Conservation (phyloP, 2,113 vertebrate genomes). For the Syngnathus floridae region DNA sequence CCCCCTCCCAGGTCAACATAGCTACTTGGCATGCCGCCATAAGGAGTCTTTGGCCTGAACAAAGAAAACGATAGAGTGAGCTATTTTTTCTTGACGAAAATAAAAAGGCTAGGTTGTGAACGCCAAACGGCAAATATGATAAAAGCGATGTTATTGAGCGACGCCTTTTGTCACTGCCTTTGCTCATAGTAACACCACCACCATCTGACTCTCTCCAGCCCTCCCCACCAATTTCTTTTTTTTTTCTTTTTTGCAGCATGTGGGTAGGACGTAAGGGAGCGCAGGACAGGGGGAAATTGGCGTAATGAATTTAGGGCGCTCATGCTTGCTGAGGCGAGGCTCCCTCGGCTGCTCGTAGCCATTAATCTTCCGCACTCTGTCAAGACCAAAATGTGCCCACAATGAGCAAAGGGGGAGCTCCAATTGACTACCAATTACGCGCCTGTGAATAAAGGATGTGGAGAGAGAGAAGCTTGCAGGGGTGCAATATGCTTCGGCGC, state of each 20-base stretch:
- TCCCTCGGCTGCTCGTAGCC: conserved; percentile 72
- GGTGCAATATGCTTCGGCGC: conserved; percentile 70
- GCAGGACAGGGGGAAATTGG: conserved; percentile 77
- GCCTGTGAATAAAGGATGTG: conserved; percentile 78
- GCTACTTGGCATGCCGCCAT: no score
- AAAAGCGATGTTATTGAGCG: neutral
- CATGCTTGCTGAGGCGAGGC: conserved; percentile 75
- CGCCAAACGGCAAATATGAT: neutral
- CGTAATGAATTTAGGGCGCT: conserved; percentile 82
- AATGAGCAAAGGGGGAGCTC: conserved; percentile 78
- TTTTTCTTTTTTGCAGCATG: conserved; percentile 35
- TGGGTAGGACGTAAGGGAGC: conserved; percentile 56
- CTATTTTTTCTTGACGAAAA: neutral
- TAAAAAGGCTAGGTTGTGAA: neutral
- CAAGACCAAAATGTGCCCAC: conserved; percentile 77
- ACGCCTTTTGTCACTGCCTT: conserved; percentile 25
- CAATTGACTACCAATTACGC: conserved; percentile 83
- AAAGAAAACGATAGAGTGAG: no score
- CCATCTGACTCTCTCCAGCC: conserved; percentile 66
- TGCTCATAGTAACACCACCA: conserved; percentile 36
- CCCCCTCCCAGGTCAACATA: no score
- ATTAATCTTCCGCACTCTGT: conserved; percentile 84
- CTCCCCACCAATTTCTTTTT: conserved; percentile 42
- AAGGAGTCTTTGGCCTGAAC: no score
- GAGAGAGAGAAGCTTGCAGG: conserved; percentile 61